Evolutionary conservation across 1,140 invertebrate genomes (phyloP), one percentile per base, ranked within the genome.

Genomic region (Trachymyrmex cornetzi): DNA sequence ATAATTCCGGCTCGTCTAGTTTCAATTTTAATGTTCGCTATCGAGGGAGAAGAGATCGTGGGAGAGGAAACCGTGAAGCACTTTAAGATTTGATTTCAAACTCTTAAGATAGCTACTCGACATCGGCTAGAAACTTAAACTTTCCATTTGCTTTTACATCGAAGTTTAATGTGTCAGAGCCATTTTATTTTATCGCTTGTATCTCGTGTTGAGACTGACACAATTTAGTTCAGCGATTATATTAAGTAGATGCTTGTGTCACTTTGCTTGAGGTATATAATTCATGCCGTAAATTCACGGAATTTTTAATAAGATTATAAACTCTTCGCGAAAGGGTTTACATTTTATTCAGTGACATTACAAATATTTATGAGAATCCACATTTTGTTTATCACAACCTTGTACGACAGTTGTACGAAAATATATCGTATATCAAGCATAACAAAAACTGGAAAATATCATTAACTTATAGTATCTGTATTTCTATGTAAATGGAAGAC

Each of bases 241-340:
- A 69, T 44, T 71, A 81, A 81, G 79, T 44, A 69, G 50, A 22
- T 80, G 19, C 44, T 66, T 81, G 9, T 44, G 48, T 44, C 77
- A 80, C 48, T 38, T 44, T 57, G 3, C 19, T 24, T 16, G 38
- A 79, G 27, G 27, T 79, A 44, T 9, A 79, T 79, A 66, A 79
- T 79, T 79, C 27, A 64, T 79, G 24, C 44, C 50, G 53, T 53
- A 30, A 67, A 81, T 81, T 71, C 50, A n/a, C 50, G 79, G 34
- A 81, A 81, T 81, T 81, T 71, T 81, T 81, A 81, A 81, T 81
- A 81, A 81, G 22, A 71, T 81, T 81, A 71, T 57, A 24, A 81
- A 69, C 30, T 53, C 14, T 27, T 4, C 14, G 11, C 1, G 14
- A n/a, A 44, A 81, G 50, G 19, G 4, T 71, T 16, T 34, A 34